Conservation (phyloP, 2,888 invertebrate genomes). For the Dynastes grantii region DNA sequence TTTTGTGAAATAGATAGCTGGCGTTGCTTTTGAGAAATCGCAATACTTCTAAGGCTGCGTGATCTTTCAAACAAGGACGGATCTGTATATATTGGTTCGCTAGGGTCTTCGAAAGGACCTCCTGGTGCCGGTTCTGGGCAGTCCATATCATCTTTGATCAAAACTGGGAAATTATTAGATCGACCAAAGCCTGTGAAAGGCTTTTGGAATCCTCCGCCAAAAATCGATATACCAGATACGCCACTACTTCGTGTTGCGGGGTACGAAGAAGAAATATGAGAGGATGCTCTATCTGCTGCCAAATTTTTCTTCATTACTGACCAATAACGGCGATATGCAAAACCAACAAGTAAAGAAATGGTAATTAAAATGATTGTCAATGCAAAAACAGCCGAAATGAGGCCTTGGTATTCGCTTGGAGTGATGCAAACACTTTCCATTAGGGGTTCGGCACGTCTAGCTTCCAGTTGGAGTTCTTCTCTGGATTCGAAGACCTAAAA, state of each 20-base stretch:
- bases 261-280: conserved; percentile 69
- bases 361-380: conserved; percentile 83
- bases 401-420: conserved; percentile 87
- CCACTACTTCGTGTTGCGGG: conserved; percentile 69
- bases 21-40: conserved; percentile 70
- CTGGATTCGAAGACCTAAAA: conserved; percentile 86
- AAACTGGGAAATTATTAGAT: conserved; percentile 64
- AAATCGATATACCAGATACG: conserved; percentile 77
- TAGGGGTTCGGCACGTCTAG: conserved; percentile 78
- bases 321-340: conserved; percentile 87
- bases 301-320: conserved; percentile 83
- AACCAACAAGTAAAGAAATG: conserved; percentile 81
- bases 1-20: conserved; percentile 46
- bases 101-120: conserved; percentile 85
- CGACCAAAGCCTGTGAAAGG: conserved; percentile 75
- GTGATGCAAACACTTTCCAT: conserved; percentile 85
- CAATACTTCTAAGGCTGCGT: conserved; percentile 80
- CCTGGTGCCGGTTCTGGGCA: conserved; percentile 65
- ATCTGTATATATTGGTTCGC: conserved; percentile 94
- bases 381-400: conserved; percentile 85
- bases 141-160: conserved; percentile 65
- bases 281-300: conserved; percentile 72
- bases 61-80: conserved; percentile 92
- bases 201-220: conserved; percentile 80
- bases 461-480: conserved; percentile 80